Conservation (phyloP, 2,797 vertebrate species). For the Dendrocincla tyrannina region DNA sequence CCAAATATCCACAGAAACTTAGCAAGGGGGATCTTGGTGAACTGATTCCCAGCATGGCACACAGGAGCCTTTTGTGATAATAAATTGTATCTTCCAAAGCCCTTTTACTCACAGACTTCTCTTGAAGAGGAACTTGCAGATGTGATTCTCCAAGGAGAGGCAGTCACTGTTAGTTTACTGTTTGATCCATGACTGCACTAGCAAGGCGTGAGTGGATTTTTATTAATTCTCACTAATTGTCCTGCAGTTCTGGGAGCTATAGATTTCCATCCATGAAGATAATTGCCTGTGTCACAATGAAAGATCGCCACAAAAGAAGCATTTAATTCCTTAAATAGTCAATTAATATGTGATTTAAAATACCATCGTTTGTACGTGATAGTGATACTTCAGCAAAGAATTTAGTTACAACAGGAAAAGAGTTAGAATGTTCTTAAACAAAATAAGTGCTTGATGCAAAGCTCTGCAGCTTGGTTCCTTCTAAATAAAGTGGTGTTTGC, state of each 20-base stretch:
- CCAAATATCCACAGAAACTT: background rate
- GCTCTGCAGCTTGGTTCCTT: background rate
- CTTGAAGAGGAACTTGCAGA: background rate
- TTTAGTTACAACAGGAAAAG: background rate
- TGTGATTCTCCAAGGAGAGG: background rate
- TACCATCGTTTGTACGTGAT: background rate
- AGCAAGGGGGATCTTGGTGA: background rate
- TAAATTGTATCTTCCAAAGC: background rate
- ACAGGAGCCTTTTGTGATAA: background rate
- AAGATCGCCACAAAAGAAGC: background rate
- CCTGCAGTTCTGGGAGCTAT: background rate
- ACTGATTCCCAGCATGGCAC: background rate
- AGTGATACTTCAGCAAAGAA: background rate
- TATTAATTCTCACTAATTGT: conserved; percentile 35
- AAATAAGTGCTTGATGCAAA: background rate
- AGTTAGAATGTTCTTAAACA: background rate
- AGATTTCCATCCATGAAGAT: background rate
- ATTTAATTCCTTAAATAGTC: background rate
- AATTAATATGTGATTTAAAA: background rate
- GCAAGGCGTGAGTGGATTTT: background rate
- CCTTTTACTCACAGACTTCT: background rate
- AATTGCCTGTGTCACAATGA: background rate
- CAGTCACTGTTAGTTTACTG: background rate
- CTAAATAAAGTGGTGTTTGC: background rate
- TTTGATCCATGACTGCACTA: background rate